A percentile compares a stretch with the other conserved stretches of the same genome.
Conservation (phyloP, 2,888 invertebrate genomes). For the Caenorhabditis sp. region DNA sequence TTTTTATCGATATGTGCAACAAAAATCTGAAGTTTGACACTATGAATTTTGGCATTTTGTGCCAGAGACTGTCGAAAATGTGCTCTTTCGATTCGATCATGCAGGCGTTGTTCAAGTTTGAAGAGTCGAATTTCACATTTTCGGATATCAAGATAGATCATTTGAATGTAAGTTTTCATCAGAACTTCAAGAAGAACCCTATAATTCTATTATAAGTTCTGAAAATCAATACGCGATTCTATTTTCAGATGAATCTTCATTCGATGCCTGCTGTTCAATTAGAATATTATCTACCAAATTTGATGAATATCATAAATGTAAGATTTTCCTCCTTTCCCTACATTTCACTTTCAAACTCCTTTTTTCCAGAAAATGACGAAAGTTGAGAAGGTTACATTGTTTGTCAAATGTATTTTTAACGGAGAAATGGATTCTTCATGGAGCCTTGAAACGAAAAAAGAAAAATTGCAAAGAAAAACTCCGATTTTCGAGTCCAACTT, state of each 20-base stretch:
- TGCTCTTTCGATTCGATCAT: constrained; percentile 50
- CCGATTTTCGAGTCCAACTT: constrained; percentile 10
- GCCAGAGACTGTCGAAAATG: constrained; percentile 24
- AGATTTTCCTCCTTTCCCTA: too few species aligned
- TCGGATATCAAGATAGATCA: constrained; percentile 8
- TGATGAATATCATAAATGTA: constrained; percentile 40
- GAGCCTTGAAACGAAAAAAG: constrained; percentile 4
- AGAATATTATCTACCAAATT: constrained; percentile 46
- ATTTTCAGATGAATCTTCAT: constrained; percentile 40
- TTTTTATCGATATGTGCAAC: constrained; percentile 33
- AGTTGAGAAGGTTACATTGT: constrained; percentile 21
- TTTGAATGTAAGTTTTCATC: constrained; percentile 26
- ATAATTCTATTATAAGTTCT: background rate
- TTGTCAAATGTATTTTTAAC: constrained; percentile 34
- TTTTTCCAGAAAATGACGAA: constrained; percentile 21
- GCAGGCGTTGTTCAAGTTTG: constrained; percentile 44
- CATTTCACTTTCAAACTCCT: background rate
- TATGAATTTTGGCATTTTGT: constrained; percentile 31
- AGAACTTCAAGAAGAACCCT: background rate
- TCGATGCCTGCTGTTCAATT: constrained; percentile 44
- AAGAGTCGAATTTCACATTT: constrained; percentile 20
- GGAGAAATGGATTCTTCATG: constrained; percentile 19
- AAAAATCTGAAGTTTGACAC: constrained; percentile 13
- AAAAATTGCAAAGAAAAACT: constrained; percentile 11
- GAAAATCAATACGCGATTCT: background rate